Percentiles rank a stretch among this genome's conserved stretches.
Evolutionary conservation across 2,113 vertebrate species (phyloP).

Genomic region (Dryoscopus gambensis): DNA sequence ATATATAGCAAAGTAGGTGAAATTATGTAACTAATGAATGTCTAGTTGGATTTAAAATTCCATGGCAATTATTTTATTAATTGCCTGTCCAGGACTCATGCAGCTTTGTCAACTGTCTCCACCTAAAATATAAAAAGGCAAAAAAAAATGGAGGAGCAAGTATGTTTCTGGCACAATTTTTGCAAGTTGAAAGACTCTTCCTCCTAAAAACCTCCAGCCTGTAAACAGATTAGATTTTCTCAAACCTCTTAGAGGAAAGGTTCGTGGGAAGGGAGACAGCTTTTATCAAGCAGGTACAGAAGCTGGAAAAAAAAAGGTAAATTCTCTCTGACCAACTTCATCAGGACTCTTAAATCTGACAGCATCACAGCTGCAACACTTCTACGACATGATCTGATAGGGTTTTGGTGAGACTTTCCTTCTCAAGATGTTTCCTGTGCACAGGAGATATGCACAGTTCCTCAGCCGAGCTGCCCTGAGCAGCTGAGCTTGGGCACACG

Average conservation of each 20-base stretch:
- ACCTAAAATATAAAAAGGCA: background rate
- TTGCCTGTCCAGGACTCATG: background rate
- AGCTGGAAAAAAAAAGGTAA: background rate
- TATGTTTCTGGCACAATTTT: background rate
- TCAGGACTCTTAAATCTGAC: background rate
- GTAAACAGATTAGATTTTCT: background rate
- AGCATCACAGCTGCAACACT: background rate
- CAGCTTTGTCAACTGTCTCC: background rate
- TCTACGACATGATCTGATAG: accelerated
- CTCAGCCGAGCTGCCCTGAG: background rate
- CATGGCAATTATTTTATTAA: background rate
- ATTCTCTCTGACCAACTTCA: background rate
- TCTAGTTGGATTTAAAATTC: background rate
- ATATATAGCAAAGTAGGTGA: background rate
- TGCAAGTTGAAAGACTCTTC: background rate
- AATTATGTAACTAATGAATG: background rate
- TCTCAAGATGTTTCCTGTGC: background rate
- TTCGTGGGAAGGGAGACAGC: background rate
- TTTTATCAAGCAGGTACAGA: background rate
- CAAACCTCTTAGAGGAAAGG: background rate
- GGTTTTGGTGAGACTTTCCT: background rate
- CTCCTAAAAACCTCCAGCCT: background rate
- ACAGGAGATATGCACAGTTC: background rate
- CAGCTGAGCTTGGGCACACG: background rate
- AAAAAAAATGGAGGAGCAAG: too few species aligned